phyloP scores from a whole-genome alignment of 2,797 vertebrate species.

The Threskiornis aethiopicus region DNA sequence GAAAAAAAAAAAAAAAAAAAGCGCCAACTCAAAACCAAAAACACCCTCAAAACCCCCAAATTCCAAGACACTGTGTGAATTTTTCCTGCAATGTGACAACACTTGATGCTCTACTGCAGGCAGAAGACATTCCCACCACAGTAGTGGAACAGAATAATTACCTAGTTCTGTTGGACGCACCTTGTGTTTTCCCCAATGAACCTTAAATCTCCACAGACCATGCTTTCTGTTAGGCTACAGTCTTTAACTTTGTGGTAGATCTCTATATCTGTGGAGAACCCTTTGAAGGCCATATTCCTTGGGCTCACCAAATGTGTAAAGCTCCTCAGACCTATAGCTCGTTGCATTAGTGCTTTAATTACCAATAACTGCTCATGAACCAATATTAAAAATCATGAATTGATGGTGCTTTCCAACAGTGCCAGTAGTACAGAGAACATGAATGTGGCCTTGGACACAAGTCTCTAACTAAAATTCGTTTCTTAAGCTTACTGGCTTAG shows the following conservation, averaged over 20 bases:
- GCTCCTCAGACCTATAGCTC: not conserved
- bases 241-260: not conserved
- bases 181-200: not conserved
- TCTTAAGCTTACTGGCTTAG: not conserved
- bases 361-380: not conserved
- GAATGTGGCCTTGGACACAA: not conserved
- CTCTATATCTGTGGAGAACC: not conserved
- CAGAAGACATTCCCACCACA: not conserved
- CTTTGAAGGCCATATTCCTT: not conserved
- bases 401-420: not conserved
- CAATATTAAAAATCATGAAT: not conserved
- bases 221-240: not conserved
- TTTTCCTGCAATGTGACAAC: not conserved
- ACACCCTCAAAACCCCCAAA: not conserved
- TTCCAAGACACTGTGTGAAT: not conserved
- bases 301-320: not conserved
- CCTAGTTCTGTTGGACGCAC: not conserved
- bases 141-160: not conserved
- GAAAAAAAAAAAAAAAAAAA: not conserved
- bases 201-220: not conserved
- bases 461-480: not conserved
- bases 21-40: not conserved
- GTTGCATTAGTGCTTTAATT: not conserved
- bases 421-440: not conserved
- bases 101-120: not conserved